These are phyloP conservation scores for Cecidostiba fungosa DNA, from an alignment of 2,888 invertebrate species.

Conservation along the genomic window DNA sequence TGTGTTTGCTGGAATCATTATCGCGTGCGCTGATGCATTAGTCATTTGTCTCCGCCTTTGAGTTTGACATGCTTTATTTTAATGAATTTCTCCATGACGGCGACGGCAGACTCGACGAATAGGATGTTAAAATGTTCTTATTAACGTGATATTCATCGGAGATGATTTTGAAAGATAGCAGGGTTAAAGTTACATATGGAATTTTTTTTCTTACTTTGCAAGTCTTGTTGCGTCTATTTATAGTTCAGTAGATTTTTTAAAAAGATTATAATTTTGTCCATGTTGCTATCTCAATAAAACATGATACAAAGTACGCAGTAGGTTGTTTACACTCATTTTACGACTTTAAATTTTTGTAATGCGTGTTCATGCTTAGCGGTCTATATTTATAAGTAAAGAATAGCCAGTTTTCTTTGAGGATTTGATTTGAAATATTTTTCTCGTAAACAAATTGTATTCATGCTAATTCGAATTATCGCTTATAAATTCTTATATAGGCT, in stretches of 20 bases:
- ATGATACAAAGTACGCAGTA: neutral
- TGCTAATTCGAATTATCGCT: neutral
- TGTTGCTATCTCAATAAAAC: neutral
- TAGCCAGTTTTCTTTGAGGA: neutral
- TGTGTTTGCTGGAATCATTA: conserved; percentile 29
- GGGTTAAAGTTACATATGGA: neutral
- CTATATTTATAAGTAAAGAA: no score
- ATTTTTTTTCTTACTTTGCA: neutral
- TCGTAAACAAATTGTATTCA: neutral
- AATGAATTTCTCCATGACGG: conserved; percentile 27
- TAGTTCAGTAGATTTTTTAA: neutral
- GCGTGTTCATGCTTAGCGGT: neutral
- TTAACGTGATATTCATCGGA: conserved; percentile 36
- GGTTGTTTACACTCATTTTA: neutral
- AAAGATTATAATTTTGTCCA: neutral
- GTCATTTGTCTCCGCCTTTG: conserved; percentile 21
- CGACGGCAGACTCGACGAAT: neutral
- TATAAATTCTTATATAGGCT: neutral
- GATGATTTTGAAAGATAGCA: conserved; percentile 3
- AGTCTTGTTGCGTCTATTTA: neutral
- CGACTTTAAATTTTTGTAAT: neutral
- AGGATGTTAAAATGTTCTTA: neutral
- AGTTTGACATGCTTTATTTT: conserved; percentile 2
- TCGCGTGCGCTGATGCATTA: conserved; percentile 16
- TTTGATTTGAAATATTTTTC: neutral